Evolutionary conservation across 2,888 invertebrate species (phyloP).

Genomic region (Hedya salicella): DNA sequence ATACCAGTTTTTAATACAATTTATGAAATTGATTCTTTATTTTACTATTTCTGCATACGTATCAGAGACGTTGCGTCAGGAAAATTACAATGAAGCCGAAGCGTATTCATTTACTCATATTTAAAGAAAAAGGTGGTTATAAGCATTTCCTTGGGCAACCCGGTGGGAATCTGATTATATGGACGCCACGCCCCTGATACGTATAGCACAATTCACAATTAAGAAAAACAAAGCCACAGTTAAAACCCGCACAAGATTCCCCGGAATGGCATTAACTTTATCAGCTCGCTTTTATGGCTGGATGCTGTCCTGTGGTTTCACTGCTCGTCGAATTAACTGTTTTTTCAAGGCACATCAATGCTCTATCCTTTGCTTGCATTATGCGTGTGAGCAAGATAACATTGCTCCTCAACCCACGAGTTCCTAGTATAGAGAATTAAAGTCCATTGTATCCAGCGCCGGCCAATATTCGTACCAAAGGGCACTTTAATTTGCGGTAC

Average conservation of each 20-base stretch:
- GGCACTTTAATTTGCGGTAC: slow-evolving; percentile 12
- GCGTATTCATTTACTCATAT: too few relatives aligned
- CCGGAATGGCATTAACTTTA: slow-evolving; percentile 60
- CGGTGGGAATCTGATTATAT: too few relatives aligned
- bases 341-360: slow-evolving; percentile 16
- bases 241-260: slow-evolving; percentile 44
- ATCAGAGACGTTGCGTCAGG: too few relatives aligned
- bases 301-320: slow-evolving; percentile 30
- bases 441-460: slow-evolving; percentile 48
- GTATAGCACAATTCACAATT: too few relatives aligned
- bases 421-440: slow-evolving; percentile 15
- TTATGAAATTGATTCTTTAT: too few relatives aligned
- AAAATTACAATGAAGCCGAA: too few relatives aligned
- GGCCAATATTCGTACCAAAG: slow-evolving; percentile 42
- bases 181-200: too few relatives aligned
- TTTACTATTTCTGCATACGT: too few relatives aligned
- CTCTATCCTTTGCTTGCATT: slow-evolving; percentile 12
- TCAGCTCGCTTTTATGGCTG: slow-evolving; percentile 59
- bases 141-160: too few relatives aligned
- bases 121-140: too few relatives aligned
- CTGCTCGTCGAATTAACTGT: slow-evolving; percentile 23
- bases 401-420: slow-evolving; percentile 12
- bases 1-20: too few relatives aligned
- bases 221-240: not conserved
- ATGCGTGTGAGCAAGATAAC: slow-evolving; percentile 13